Evolutionary conservation across 1,140 invertebrate species (phyloP), one percentile per base, ranked within the genome.

Genomic region (Nebria ingens): DNA sequence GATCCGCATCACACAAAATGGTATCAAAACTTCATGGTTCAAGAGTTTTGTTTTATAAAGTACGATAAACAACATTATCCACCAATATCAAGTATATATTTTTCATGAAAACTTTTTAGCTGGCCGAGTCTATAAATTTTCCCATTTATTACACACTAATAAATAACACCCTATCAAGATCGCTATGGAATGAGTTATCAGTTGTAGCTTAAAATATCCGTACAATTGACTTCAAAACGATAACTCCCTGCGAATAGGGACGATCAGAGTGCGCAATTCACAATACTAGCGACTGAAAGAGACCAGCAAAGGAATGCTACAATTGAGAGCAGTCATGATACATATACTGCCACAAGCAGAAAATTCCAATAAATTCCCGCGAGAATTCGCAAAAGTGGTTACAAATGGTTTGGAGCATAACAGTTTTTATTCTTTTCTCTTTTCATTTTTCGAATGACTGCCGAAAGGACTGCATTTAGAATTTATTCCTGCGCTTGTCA

Each of bases 171-270:
- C 9, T 45, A 45, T 45, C 40, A 45, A 45, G 40, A 45, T 45
- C 40, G 17, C n/a, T n/a, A 17, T 45, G 40, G 40, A 45, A 45
- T 45, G 15, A 6, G 40, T 17, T 45, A 45, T 45, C 40, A 45
- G 40, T 17, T 4, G 15, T 17, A 17, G 40, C 40, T 45, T 45
- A 45, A 45, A 45, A 45, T 45, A 45, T 45, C 15, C 40, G 40
- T 45, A 45, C 40, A 45, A 45, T 45, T 45, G 40, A 45, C 6
- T 45, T 45, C 15, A 45, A 45, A 45, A 17, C 40, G 40, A 45
- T 45, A 11, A 45, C 17, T 45, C 40, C 40, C 40, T 9, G 40
- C 40, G 40, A 45, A 4, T 45, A 4, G 15, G 3, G 15, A 45
- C 40, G 9, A 17, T 9, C 17, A 9, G 4, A 17, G 40, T 17